Base-by-base conservation (phyloP, 1,140 invertebrate species). In the Hermetia illucens region DNA sequence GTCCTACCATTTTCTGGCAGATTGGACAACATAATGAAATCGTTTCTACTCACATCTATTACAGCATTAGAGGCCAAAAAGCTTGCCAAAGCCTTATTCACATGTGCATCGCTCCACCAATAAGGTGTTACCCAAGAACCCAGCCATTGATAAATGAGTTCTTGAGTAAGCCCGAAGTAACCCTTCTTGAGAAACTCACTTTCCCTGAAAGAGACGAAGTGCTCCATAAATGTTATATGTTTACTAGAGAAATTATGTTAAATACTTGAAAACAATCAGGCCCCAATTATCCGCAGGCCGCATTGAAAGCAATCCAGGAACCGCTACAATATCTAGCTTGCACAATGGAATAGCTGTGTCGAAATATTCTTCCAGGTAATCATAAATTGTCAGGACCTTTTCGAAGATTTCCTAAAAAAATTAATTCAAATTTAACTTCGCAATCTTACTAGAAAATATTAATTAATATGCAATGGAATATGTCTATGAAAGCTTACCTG, bases 281-380 rank as follows among this genome's bases (percentile, higher is more conserved):
- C 82, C 82, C 80, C 79, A 85, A 50, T 72, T 76, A 48, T 82
- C 77, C 27, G 77, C 76, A 0, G 77, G 73, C 46, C 72, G 71
- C 0, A 69, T 64, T 0, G 70, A 69, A 42, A 74, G 70, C 49
- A 88, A 85, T 48, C 80, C 81, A 1, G 89, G 88, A 33, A 94
- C 64, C 1, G 84, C 87, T 1, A 93, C 70, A 10, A 91, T 63
- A 59, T 95, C 88, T 35, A 85, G 58, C 55, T 82, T 77, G 0
- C 68, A 61, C 9, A 88, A 52, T 3, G 84, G 80, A 50, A 87
- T 77, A 0, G 67, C 59, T 17, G 71, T 62, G 24, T 70, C 72
- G 55, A 88, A 80, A 55, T 82, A 81, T 8, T 74, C 59, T 51
- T 81, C 74, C 43, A 79, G 66, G 42, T 69, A 75, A 21, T 72